Evolutionary conservation across 2,888 invertebrate species (phyloP).

Genomic region (Scaptomyza cyrtandrae): DNA sequence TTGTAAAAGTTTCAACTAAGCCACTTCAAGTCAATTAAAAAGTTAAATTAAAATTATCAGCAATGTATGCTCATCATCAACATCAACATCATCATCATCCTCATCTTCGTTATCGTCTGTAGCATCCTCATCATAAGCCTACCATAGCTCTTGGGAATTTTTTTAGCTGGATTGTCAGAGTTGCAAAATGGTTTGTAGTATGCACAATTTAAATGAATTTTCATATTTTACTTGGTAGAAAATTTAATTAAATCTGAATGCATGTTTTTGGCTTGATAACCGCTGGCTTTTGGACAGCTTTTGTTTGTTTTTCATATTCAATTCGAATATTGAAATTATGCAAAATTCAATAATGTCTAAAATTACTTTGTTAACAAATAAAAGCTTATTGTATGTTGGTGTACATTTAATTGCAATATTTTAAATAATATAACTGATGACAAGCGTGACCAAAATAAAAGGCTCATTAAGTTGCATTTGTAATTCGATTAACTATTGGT

Average conservation of each 20-base stretch:
- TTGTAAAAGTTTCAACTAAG: slow-evolving; percentile 12
- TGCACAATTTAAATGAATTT: slow-evolving; percentile 26
- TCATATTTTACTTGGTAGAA: slow-evolving; percentile 12
- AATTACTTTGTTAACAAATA: slow-evolving; percentile 7
- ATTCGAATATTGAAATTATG: neutral
- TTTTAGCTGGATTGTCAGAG: slow-evolving; percentile 15
- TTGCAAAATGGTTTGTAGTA: slow-evolving; percentile 15
- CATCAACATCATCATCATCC: slow-evolving; percentile 9
- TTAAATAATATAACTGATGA: neutral
- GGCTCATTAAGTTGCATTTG: neutral
- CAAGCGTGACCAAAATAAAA: neutral
- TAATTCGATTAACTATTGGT: neutral
- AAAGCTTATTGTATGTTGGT: too few relatives aligned
- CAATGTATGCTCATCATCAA: slow-evolving; percentile 20
- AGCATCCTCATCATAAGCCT: slow-evolving; percentile 30
- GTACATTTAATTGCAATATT: neutral
- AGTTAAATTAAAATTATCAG: slow-evolving; percentile 66
- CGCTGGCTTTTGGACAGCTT: neutral
- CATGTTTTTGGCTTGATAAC: neutral
- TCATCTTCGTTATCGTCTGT: slow-evolving; percentile 20
- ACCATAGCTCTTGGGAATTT: slow-evolving; percentile 22
- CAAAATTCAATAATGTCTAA: neutral
- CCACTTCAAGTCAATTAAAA: slow-evolving; percentile 64
- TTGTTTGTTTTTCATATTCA: slow-evolving; percentile 2
- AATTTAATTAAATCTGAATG: slow-evolving; percentile 22